These are phyloP conservation scores for Elysia crispata DNA, from an alignment of 2,888 invertebrate genomes.

Conservation along the genomic window DNA sequence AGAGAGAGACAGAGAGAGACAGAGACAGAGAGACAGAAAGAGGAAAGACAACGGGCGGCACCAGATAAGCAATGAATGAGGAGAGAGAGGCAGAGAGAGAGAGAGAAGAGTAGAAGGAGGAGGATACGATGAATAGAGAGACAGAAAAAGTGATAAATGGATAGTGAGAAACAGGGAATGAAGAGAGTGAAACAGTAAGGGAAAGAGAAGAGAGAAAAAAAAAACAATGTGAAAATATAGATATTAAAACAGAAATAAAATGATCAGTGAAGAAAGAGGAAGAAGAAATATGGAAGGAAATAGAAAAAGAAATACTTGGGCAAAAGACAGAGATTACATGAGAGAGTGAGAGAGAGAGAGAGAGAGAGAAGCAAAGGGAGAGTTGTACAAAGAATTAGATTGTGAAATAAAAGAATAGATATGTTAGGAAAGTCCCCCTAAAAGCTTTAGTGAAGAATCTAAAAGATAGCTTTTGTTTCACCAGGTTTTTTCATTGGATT, in stretches of 20 bases:
- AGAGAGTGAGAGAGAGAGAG: constrained; percentile 26
- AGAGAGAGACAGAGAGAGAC: constrained; percentile 16
- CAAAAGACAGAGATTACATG: neutral
- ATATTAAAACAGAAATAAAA: no score
- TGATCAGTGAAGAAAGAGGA: neutral
- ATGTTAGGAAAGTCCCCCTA: neutral
- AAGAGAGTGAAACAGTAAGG: no score
- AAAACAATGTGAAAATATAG: no score
- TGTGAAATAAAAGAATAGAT: neutral
- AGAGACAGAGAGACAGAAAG: constrained; percentile 29
- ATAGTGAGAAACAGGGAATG: no score
- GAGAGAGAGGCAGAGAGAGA: neutral
- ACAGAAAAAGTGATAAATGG: no score
- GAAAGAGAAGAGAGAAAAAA: no score
- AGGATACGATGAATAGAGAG: no score
- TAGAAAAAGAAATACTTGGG: neutral
- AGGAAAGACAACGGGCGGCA: neutral
- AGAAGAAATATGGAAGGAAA: constrained; percentile 11
- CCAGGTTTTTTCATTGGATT: no score
- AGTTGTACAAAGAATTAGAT: neutral
- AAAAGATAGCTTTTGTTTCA: no score
- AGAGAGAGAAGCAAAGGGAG: constrained; percentile 23
- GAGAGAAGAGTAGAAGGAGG: neutral
- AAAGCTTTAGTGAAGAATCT: no score
- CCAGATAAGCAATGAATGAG: neutral